Evolutionary conservation across 2,113 vertebrate genomes (phyloP).

Genomic region (Balaeniceps rex): DNA sequence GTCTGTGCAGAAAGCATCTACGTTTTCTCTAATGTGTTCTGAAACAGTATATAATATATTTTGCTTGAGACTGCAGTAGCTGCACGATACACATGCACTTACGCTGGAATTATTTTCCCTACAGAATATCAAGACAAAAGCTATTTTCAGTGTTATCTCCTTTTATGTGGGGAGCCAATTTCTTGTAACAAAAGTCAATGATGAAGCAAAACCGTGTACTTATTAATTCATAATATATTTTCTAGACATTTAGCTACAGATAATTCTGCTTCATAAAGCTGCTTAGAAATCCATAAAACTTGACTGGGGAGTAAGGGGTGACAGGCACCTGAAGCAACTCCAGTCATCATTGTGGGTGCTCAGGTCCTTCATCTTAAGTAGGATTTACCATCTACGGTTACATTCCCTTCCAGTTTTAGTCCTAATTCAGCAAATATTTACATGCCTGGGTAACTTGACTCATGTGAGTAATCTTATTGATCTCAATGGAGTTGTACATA

Average conservation of each 20-base stretch:
- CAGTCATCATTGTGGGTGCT: not conserved
- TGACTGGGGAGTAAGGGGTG: not conserved
- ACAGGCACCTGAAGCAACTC: slow-evolving; percentile 16
- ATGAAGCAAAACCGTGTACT: not conserved
- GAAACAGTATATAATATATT: not conserved
- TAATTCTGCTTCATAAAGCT: not conserved
- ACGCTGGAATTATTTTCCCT: not conserved
- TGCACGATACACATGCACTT: not conserved
- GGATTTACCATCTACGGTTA: not conserved
- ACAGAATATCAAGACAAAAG: not conserved
- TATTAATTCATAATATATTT: not conserved
- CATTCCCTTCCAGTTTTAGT: slow-evolving; percentile 47
- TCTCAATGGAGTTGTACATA: slow-evolving; percentile 38
- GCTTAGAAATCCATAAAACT: not conserved
- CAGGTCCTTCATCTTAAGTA: slow-evolving; percentile 26
- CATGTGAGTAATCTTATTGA: not conserved
- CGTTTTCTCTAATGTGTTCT: not conserved
- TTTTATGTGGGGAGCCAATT: not conserved
- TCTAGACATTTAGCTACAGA: not conserved
- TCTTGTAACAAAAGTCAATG: not conserved
- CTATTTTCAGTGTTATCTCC: not conserved
- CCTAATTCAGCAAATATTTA: slow-evolving; percentile 56
- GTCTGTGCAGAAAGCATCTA: not conserved
- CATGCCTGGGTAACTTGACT: slow-evolving; percentile 34
- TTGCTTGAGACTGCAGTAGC: not conserved